A percentile compares a stretch with the other conserved stretches of the same genome.
These are phyloP conservation scores for Manacus vitellinus DNA, from an alignment of 2,113 vertebrate genomes.

Conservation along the genomic window DNA sequence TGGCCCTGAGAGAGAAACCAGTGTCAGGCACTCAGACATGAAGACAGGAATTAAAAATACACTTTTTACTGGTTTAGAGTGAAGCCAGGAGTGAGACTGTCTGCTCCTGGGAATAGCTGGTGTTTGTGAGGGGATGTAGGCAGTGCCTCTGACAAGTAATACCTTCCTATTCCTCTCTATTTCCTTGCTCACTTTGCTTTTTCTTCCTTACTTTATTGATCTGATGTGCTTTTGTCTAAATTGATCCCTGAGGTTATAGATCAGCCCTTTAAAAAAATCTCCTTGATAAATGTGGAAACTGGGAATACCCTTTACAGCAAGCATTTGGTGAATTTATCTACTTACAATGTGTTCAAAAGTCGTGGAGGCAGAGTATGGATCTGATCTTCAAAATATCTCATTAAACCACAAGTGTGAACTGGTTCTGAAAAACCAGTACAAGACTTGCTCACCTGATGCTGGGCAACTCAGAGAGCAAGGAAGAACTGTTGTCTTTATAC, in stretches of 20 bases:
- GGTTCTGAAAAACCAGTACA: not conserved
- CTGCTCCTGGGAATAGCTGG: not conserved
- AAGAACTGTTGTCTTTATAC: not conserved
- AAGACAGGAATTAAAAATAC: not conserved
- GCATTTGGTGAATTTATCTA: not conserved
- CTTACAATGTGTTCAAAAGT: not conserved
- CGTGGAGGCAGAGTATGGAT: not conserved
- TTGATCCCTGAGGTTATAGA: conserved; percentile 44
- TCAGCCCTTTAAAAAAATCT: not conserved
- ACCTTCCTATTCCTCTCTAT: not conserved
- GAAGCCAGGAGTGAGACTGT: not conserved
- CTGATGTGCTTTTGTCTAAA: conserved; percentile 35
- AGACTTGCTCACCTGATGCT: not conserved
- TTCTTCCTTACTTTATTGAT: conserved; percentile 33
- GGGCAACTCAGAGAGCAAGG: not conserved
- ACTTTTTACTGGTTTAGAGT: not conserved
- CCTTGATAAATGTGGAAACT: not conserved
- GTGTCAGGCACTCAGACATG: not conserved
- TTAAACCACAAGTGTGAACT: not conserved
- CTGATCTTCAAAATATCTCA: not conserved
- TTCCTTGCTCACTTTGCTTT: not conserved
- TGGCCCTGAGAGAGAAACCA: not conserved
- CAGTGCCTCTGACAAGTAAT: not conserved
- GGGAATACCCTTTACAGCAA: not conserved
- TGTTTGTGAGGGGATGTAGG: not conserved